Evolutionary conservation across 2,113 vertebrate genomes (phyloP).

Genomic region (Meriones unguiculatus): DNA sequence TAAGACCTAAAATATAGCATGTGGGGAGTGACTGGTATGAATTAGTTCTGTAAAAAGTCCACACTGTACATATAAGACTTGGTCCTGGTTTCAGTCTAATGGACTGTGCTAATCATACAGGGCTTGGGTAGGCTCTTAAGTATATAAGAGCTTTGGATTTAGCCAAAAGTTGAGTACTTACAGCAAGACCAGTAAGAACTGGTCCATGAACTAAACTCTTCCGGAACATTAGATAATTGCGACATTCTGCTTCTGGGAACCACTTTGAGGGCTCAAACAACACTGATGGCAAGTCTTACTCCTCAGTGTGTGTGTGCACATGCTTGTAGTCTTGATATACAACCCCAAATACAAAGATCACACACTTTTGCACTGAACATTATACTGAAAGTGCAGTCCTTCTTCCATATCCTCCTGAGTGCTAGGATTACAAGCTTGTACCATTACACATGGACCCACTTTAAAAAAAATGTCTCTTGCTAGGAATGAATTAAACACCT

Average conservation of each 20-base stretch:
- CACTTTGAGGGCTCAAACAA: not conserved
- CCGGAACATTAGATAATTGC: not conserved
- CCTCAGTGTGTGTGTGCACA: not conserved
- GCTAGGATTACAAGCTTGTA: not conserved
- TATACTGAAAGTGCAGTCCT: not conserved
- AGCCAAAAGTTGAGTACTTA: not conserved
- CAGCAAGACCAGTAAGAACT: slow-evolving; percentile 14
- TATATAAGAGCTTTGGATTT: not conserved
- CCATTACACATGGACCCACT: not conserved
- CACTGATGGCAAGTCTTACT: not conserved
- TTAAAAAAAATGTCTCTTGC: not conserved
- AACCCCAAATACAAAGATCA: not conserved
- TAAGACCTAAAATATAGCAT: not conserved
- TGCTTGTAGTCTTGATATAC: not conserved
- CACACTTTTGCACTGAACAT: not conserved
- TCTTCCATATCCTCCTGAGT: not conserved
- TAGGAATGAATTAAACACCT: not conserved
- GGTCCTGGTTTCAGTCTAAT: not conserved
- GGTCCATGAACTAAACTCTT: not conserved
- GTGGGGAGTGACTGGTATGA: not conserved
- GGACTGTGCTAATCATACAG: not conserved
- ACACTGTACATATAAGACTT: not conserved
- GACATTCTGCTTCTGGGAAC: not conserved
- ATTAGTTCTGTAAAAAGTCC: not conserved
- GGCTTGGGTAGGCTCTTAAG: not conserved